Evolutionary conservation across 2,888 invertebrate genomes (phyloP).

Genomic region (Drosophila differens): DNA sequence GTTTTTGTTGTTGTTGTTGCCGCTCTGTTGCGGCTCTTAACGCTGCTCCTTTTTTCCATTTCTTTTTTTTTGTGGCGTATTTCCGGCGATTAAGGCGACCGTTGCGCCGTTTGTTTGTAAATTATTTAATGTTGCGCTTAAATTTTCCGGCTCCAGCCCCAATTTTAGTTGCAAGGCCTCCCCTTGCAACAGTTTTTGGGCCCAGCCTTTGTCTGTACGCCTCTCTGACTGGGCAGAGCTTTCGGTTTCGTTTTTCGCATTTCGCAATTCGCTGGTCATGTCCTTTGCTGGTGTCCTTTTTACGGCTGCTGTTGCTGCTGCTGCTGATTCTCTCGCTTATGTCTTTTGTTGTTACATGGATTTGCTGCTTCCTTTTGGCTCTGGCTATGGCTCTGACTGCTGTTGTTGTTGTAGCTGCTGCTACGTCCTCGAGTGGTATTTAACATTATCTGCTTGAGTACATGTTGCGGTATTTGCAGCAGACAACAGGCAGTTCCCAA

Average conservation of each 20-base stretch:
- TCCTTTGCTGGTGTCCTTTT: conserved; percentile 76
- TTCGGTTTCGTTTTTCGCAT: conserved; percentile 71
- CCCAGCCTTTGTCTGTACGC: conserved; percentile 64
- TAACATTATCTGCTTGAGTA: conserved; percentile 83
- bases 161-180: conserved; percentile 24
- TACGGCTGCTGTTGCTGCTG: conserved; percentile 50
- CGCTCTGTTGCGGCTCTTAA: conserved; percentile 24
- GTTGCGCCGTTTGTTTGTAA: conserved; percentile 80
- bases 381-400: conserved; percentile 9
- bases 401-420: conserved; percentile 36
- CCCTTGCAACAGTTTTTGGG: conserved; percentile 30
- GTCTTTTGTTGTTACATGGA: conserved; percentile 79
- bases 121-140: conserved; percentile 82
- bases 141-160: conserved; percentile 77
- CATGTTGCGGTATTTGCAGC: conserved; percentile 83
- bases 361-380: conserved; percentile 73
- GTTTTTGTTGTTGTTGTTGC: conserved; percentile 5
- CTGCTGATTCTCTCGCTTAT: conserved; percentile 67
- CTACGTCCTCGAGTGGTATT: conserved; percentile 77
- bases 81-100: conserved; percentile 78
- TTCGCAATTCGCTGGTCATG: conserved; percentile 48
- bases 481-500: conserved; percentile 68
- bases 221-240: conserved; percentile 50
- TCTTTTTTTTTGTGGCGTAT: conserved; percentile 45
- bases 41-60: conserved; percentile 9